phyloP scores from a whole-genome alignment of 2,888 invertebrate species.

The Drosophila nigricruria region DNA sequence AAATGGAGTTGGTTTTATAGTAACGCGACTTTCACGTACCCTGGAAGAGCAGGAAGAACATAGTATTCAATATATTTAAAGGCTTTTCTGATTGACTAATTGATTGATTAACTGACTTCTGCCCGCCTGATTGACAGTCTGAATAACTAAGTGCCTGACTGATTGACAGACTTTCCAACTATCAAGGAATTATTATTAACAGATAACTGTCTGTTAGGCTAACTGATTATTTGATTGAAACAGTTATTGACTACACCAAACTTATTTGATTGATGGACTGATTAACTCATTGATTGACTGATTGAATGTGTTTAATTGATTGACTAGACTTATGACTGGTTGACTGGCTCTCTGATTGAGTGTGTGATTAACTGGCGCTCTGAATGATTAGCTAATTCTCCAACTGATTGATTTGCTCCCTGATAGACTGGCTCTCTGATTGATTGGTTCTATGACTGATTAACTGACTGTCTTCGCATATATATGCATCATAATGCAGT shows the following conservation, averaged over 20 bases:
- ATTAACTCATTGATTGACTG: neutral
- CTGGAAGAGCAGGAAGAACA: neutral
- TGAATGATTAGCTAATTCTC: neutral
- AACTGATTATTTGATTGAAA: neutral
- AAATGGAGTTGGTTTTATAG: neutral
- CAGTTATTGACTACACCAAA: neutral
- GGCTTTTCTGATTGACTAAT: neutral
- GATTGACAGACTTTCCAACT: neutral
- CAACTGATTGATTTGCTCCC: neutral
- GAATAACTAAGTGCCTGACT: neutral
- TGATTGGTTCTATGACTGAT: neutral
- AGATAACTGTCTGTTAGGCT: neutral
- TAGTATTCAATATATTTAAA: no score
- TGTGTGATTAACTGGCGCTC: neutral
- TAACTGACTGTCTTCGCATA: neutral
- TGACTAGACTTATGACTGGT: neutral
- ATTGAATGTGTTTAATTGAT: neutral
- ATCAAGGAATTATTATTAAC: neutral
- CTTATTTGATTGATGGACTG: neutral
- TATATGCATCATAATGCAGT: neutral
- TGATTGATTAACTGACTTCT: neutral
- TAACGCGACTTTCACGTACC: neutral
- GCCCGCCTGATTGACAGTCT: neutral
- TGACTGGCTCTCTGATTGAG: neutral
- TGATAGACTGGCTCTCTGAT: neutral